Evolutionary conservation across 2,113 vertebrate species (phyloP).

Genomic region (Fulica atra): DNA sequence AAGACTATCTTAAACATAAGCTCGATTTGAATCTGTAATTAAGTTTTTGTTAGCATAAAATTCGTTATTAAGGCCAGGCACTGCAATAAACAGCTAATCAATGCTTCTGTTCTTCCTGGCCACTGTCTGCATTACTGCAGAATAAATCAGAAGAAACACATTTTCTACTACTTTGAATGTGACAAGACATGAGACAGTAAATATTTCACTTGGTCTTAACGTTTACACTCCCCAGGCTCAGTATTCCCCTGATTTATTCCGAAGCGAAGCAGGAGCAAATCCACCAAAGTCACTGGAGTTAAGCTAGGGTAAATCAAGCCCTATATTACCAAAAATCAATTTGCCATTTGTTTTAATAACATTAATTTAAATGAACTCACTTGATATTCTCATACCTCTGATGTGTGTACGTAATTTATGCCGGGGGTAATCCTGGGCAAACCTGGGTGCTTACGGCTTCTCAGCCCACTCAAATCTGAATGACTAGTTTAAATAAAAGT

Average conservation of each 20-base stretch:
- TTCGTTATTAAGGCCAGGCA: slow-evolving; percentile 32
- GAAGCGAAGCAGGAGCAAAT: slow-evolving; percentile 1
- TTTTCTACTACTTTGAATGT: slow-evolving; percentile 25
- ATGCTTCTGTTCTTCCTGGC: neutral
- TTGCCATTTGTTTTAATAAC: slow-evolving; percentile 58
- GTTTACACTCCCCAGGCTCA: slow-evolving; percentile 8
- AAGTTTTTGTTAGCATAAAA: slow-evolving; percentile 16
- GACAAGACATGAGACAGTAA: slow-evolving; percentile 13
- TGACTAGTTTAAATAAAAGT: neutral
- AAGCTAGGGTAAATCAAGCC: slow-evolving; percentile 5
- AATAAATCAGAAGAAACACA: slow-evolving; percentile 35
- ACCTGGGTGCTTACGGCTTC: neutral
- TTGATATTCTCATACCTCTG: slow-evolving; percentile 32
- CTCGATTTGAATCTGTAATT: slow-evolving; percentile 36
- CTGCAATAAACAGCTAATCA: slow-evolving; percentile 21
- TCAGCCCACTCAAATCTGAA: neutral
- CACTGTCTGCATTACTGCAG: neutral
- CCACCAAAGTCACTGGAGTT: neutral
- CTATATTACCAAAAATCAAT: slow-evolving; percentile 56
- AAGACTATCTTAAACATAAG: slow-evolving; percentile 20
- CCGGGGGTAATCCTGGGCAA: neutral
- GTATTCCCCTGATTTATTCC: neutral
- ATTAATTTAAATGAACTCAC: slow-evolving; percentile 66
- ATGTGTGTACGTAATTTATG: neutral
- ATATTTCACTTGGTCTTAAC: slow-evolving; percentile 33